Evolutionary conservation across 1,140 invertebrate genomes (phyloP), one percentile per base, ranked within the genome.

Genomic region (Kradibia gibbosae): DNA sequence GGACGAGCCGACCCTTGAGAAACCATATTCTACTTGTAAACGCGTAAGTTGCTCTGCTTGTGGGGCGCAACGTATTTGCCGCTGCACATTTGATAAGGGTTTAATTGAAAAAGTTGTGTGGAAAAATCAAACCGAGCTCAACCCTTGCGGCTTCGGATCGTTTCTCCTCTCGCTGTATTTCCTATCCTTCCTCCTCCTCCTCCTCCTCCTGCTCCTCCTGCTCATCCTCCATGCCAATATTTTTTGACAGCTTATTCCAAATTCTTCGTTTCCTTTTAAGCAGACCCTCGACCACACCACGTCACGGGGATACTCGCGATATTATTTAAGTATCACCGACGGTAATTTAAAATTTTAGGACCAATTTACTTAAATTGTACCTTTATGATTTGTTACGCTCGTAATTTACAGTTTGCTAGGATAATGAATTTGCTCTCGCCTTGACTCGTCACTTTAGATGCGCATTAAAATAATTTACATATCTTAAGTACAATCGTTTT

Each of bases 1-100:
- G 28, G 62, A 67, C 62, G 62, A 34, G 15, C 8, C 34, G 34
- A 36, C 62, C 62, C 62, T 65, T 28, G 62, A 67, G 62, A 39
- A 67, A 67, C 36, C 62, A 67, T 67, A 67, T 67, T 67, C 34
- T 67, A 31, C 25, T 39, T 67, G 62, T 67, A 67, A 67, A 67
- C 39, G 11, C 34, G 34, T 67, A 34, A 17, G 20, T 67, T 2
- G 34, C 17, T 67, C n/a, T 36, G 22, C 34, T 39, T 36, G 4
- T 11, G 34, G 34, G 62, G 34, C 20, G 62, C 62, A 10, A 67
- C 17, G 62, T 8, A 39, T 67, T 3, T 20, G 20, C 31, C 62
- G 22, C 50, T 25, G 34, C 20, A 17, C 20, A 67, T 67, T 67
- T 67, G 20, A 67, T 39, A n/a, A 67, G 34, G 62, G 62, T n/a